A percentile compares a stretch with the other conserved stretches of the same genome.
These are phyloP conservation scores for Dorcus parallelipipedus DNA, from an alignment of 2,888 invertebrate genomes.

Conservation along the genomic window DNA sequence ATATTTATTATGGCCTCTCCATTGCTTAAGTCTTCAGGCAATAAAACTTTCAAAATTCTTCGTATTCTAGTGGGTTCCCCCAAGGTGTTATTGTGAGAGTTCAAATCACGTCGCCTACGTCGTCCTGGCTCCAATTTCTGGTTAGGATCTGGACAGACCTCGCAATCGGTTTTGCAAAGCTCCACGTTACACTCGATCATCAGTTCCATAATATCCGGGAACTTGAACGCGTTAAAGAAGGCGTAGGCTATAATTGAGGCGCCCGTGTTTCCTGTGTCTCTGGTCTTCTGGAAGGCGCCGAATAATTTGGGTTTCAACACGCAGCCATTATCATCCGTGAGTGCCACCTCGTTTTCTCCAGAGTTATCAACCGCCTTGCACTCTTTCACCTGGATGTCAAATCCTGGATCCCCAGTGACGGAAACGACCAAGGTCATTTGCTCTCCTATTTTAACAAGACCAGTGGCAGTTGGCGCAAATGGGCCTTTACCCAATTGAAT, in stretches of 20 bases:
- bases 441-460: conserved; percentile 78
- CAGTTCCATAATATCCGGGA: conserved; percentile 81
- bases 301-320: conserved; percentile 76
- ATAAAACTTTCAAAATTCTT: conserved; percentile 64
- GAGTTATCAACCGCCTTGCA: conserved; percentile 72
- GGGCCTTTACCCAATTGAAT: conserved; percentile 76
- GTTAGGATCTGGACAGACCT: conserved; percentile 64
- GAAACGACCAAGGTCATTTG: conserved; percentile 77
- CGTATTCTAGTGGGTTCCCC: conserved; percentile 63
- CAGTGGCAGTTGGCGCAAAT: conserved; percentile 71
- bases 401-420: conserved; percentile 75
- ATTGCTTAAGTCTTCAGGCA: conserved; percentile 63
- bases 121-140: conserved; percentile 58
- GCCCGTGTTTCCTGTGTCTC: conserved; percentile 68
- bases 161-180: conserved; percentile 75
- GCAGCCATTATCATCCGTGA: conserved; percentile 75
- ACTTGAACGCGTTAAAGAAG: conserved; percentile 78
- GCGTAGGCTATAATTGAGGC: conserved; percentile 75
- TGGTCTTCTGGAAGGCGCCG: conserved; percentile 77
- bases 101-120: conserved; percentile 48
- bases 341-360: conserved; percentile 61
- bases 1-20: conserved; percentile 40
- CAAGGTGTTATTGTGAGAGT: conserved; percentile 52
- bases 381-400: conserved; percentile 74
- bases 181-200: conserved; percentile 80